phyloP scores from a whole-genome alignment of 2,888 invertebrate species.

The Oscheius sp. region DNA sequence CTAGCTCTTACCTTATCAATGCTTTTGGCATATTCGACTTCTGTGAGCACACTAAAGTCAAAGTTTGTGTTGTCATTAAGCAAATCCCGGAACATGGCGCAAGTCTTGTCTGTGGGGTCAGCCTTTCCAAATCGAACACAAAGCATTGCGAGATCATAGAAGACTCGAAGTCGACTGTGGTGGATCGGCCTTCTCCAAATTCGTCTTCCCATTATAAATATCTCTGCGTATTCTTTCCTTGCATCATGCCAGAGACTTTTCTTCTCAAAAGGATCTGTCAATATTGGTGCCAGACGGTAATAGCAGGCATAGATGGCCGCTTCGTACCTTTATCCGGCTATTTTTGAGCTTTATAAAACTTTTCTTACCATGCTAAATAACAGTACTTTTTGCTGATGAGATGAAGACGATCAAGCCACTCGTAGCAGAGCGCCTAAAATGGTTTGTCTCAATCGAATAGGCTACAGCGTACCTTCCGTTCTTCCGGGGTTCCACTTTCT shows the following conservation, averaged over 20 bases:
- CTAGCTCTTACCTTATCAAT: constrained; percentile 55
- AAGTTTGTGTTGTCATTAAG: constrained; percentile 56
- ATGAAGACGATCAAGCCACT: constrained; percentile 59
- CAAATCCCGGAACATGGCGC: constrained; percentile 49
- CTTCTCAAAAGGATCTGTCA: constrained; percentile 50
- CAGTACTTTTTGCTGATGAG: constrained; percentile 62
- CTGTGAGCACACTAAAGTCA: constrained; percentile 59
- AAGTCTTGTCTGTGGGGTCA: constrained; percentile 53
- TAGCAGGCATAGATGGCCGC: constrained; percentile 64
- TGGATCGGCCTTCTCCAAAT: constrained; percentile 63
- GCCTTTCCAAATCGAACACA: constrained; percentile 57
- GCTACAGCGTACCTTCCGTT: constrained; percentile 44
- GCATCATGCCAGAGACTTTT: constrained; percentile 58
- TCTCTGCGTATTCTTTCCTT: constrained; percentile 61
- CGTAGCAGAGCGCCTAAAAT: constrained; percentile 46
- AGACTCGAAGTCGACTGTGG: constrained; percentile 57
- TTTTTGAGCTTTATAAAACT: neutral
- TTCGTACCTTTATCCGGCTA: constrained; percentile 53
- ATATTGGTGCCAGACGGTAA: constrained; percentile 60
- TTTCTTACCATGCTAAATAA: constrained; percentile 59
- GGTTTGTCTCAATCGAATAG: too few relatives aligned
- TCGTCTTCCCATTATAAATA: constrained; percentile 62
- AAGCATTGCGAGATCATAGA: constrained; percentile 62
- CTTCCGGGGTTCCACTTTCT: constrained; percentile 60
- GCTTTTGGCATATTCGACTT: constrained; percentile 59